Evolutionary conservation across 2,888 invertebrate genomes (phyloP).

Genomic region (Criorhina ranunculi): DNA sequence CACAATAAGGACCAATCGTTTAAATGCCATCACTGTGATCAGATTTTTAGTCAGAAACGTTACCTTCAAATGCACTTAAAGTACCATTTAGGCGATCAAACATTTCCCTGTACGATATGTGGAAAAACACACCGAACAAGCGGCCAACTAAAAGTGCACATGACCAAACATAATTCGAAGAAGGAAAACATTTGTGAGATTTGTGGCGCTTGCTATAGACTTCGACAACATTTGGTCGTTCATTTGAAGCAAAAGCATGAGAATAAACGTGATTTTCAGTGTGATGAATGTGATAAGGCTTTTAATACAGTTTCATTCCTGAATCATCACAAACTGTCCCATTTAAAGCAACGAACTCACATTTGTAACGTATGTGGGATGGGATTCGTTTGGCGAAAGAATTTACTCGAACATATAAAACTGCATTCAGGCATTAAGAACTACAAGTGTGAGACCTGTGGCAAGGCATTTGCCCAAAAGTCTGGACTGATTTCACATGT

Average conservation of each 20-base stretch:
- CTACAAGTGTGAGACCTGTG: conserved; percentile 79
- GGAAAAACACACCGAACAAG: conserved; percentile 53
- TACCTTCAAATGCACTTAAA: conserved; percentile 60
- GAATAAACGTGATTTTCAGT: conserved; percentile 80
- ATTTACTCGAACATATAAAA: conserved; percentile 80
- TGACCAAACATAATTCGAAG: conserved; percentile 40
- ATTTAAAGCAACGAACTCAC: conserved; percentile 78
- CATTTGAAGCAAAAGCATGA: conserved; percentile 78
- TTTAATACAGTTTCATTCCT: conserved; percentile 80
- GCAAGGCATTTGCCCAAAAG: conserved; percentile 79
- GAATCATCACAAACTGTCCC: conserved; percentile 80
- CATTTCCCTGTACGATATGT: conserved; percentile 44
- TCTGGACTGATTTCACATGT: conserved; percentile 76
- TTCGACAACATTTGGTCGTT: conserved; percentile 49
- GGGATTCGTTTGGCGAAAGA: conserved; percentile 80
- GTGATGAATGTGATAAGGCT: conserved; percentile 79
- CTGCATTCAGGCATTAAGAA: conserved; percentile 79
- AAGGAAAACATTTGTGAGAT: conserved; percentile 58
- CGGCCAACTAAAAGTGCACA: conserved; percentile 55
- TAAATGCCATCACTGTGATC: conserved; percentile 53
- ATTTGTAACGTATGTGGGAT: conserved; percentile 79
- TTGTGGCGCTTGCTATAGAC: conserved; percentile 52
- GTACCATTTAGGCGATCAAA: conserved; percentile 36
- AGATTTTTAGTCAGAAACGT: conserved; percentile 43
- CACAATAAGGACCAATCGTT: conserved; percentile 12